Conservation (phyloP, 2,888 invertebrate genomes). For the Macrosoma leucophasiata region DNA sequence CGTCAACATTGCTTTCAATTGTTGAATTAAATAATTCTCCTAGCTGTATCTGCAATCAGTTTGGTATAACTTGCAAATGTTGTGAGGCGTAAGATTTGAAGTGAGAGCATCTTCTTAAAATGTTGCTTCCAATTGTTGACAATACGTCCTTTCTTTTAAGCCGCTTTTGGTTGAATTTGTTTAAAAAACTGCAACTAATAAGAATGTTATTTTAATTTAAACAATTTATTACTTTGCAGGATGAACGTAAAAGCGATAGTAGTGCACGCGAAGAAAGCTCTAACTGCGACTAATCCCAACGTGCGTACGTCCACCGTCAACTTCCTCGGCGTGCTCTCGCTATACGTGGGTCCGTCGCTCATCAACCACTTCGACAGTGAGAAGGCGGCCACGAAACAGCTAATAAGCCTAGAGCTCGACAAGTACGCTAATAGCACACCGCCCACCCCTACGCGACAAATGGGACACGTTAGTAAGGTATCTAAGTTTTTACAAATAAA, state of each 20-base stretch:
- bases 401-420: slow-evolving; percentile 90
- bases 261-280: slow-evolving; percentile 87
- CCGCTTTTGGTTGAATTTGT: no score
- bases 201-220: slow-evolving; percentile 1
- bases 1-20: no score
- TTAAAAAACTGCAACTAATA: no score
- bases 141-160: no score
- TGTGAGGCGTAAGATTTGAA: no score
- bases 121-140: no score
- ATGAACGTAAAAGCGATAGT: slow-evolving; percentile 84
- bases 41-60: no score
- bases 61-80: no score
- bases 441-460: slow-evolving; percentile 83
- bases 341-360: slow-evolving; percentile 86
- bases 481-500: no score
- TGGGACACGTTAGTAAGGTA: slow-evolving; percentile 62
- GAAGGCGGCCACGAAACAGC: slow-evolving; percentile 87
- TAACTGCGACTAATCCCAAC: slow-evolving; percentile 89
- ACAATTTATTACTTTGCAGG: slow-evolving; percentile 37
- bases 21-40: no score
- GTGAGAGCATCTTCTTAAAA: no score
- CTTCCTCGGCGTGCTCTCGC: slow-evolving; percentile 84
- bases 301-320: slow-evolving; percentile 86
- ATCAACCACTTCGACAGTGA: slow-evolving; percentile 90
- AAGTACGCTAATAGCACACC: slow-evolving; percentile 86